Base-by-base conservation (phyloP, 37 sponge, comb jelly and placozoan species). In the Theonella swinhoei region DNA sequence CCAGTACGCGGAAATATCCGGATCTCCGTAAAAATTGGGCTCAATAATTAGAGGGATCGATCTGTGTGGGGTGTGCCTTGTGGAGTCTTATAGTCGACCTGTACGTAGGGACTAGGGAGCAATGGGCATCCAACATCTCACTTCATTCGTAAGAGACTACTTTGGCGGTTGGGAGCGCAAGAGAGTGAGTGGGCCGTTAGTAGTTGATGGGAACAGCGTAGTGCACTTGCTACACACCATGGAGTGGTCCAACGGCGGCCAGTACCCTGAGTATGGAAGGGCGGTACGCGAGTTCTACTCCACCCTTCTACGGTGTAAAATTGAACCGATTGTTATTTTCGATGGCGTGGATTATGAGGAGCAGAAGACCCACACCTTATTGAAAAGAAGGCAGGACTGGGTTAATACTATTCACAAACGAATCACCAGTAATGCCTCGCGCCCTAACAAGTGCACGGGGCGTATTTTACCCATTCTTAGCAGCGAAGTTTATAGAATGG, bases 341-440 rank as follows among this genome's bases (percentile, higher is more conserved):
- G 96, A 95, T 83, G 96, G 96, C 23, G 58, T 89, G 23, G 87
- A 83, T 63, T n/a, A n/a, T n/a, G 76, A 84, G 29, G 72, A 86
- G 19, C 76, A 87, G 73, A 94, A 89, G 76, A 64, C 14, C 19
- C 77, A 72, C 0, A 84, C 78, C 22, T 42, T 70, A 5, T 11
- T 76, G 29, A 35, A 61, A 31, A 47, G 87, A 14, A 47, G 14
- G 54, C 54, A 14, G 54, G 54, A 47, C 7, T 47, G 54, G 54
- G 54, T 47, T 7, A 47, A 47, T 47, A 47, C 54, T 47, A 47
- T 47, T 17, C 54, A 47, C 54, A 47, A 47, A 14, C 7, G 54
- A 14, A 47, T 47, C 54, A 47, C 31, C 23, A 19, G 7, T 9
- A 43, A 22, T 22, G 17, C 43, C n/a, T 24, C 43, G 26, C n/a